These are phyloP conservation scores for Apoderus coryli DNA, from an alignment of 2,888 invertebrate species.

Conservation along the genomic window DNA sequence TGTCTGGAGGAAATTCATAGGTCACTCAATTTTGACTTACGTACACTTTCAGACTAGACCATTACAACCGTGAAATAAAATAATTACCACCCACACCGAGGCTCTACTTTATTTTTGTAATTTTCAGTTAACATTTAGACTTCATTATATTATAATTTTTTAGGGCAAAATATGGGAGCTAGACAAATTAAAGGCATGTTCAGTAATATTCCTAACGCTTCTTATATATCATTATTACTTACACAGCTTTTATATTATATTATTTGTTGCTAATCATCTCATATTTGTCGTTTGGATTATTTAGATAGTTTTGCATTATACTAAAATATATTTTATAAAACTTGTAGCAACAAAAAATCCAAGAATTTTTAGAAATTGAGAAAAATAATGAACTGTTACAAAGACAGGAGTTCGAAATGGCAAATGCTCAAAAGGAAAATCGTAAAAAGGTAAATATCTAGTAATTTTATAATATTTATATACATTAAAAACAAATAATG, in stretches of 20 bases:
- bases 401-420: conserved; percentile 48
- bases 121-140: conserved; percentile 12
- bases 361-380: conserved; percentile 42
- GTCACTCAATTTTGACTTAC: too few relatives aligned
- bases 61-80: too few relatives aligned
- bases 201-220: too few relatives aligned
- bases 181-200: conserved; percentile 47
- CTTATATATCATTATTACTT: too few relatives aligned
- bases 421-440: conserved; percentile 45
- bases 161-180: conserved; percentile 44
- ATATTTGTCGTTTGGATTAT: conserved; percentile 10
- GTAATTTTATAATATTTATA: conserved; percentile 3
- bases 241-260: too few relatives aligned
- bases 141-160: too few relatives aligned
- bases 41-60: too few relatives aligned
- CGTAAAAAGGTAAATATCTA: conserved; percentile 36
- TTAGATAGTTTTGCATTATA: too few relatives aligned
- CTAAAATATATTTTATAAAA: conserved; percentile 3
- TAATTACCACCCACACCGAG: too few relatives aligned
- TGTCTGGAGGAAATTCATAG: too few relatives aligned
- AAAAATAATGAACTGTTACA: conserved; percentile 47
- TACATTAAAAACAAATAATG: too few relatives aligned
- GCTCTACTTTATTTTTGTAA: conserved; percentile 17
- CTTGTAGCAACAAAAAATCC: conserved; percentile 37
- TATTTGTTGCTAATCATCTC: conserved; percentile 11